phyloP scores from a whole-genome alignment of 2,888 invertebrate species.

The Schrankia costaestrigalis region DNA sequence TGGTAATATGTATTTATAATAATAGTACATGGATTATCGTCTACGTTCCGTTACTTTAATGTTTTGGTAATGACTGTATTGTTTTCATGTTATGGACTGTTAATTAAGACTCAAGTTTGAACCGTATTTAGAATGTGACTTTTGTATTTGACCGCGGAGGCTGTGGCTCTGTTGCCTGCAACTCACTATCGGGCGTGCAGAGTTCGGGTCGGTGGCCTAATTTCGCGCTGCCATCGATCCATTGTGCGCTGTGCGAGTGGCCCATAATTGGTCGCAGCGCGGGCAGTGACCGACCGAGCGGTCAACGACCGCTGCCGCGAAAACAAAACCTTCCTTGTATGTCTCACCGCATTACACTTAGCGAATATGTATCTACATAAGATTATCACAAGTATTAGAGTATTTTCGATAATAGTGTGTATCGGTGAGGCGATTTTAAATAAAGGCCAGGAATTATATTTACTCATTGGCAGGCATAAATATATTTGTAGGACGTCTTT shows the following conservation, averaged over 20 bases:
- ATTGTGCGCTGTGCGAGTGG: constrained; percentile 80
- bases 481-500: constrained; percentile 17
- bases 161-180: constrained; percentile 34
- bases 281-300: constrained; percentile 77
- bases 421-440: constrained; percentile 5
- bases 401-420: background rate
- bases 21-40: too few relatives aligned
- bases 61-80: too few relatives aligned
- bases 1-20: too few relatives aligned
- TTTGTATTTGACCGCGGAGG: constrained; percentile 37
- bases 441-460: background rate
- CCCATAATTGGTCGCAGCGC: constrained; percentile 79
- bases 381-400: background rate
- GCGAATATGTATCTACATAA: constrained; percentile 15
- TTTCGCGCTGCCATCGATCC: constrained; percentile 79
- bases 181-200: constrained; percentile 36
- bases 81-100: too few relatives aligned
- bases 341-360: constrained; percentile 36
- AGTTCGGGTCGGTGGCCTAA: constrained; percentile 70
- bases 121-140: constrained; percentile 5
- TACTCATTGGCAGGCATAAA: background rate
- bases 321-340: constrained; percentile 71
- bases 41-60: too few relatives aligned
- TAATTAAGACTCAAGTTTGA: too few relatives aligned
- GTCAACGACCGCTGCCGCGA: constrained; percentile 70